A percentile compares a stretch with the other conserved stretches of the same genome.
Conservation (phyloP, 30 jellyfish, hydroid and myxozoan genomes). For the Pseudorhiza aurosa region DNA sequence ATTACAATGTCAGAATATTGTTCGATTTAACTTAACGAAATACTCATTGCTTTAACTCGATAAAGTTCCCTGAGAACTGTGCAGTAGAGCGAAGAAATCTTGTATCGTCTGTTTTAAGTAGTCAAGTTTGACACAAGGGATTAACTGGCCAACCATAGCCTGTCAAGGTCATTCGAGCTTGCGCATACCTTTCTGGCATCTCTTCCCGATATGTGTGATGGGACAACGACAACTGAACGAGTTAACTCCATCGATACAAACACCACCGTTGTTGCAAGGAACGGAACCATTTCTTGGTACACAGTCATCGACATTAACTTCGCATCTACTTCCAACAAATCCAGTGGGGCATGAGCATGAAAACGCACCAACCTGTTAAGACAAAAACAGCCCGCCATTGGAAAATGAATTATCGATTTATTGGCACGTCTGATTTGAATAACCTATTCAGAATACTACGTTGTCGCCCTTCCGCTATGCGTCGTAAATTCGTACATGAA, state of each 20-base stretch:
- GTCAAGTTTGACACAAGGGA: no score
- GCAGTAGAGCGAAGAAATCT: no score
- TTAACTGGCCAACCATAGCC: neutral
- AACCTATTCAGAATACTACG: no score
- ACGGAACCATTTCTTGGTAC: slow-evolving; percentile 12
- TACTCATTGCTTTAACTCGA: no score
- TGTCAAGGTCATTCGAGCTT: neutral
- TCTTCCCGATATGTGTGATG: slow-evolving; percentile 79
- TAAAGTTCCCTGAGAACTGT: no score
- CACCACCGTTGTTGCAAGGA: slow-evolving; percentile 86
- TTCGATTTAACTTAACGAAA: no score
- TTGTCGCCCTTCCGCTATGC: no score
- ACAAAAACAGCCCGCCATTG: neutral
- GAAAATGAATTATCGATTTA: no score
- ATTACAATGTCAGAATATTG: no score
- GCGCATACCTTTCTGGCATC: slow-evolving; percentile 90
- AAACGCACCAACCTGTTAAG: slow-evolving; percentile 69
- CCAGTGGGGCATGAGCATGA: slow-evolving; percentile 86
- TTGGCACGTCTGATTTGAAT: no score
- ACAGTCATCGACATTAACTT: slow-evolving; percentile 89
- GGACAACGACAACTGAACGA: slow-evolving; percentile 75
- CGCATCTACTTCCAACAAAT: slow-evolving; percentile 89
- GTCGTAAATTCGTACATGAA: no score
- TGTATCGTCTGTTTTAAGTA: no score
- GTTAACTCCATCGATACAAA: slow-evolving; percentile 74